Base-by-base conservation (phyloP, 2,888 invertebrate genomes). In the Priocnemis perturbator region DNA sequence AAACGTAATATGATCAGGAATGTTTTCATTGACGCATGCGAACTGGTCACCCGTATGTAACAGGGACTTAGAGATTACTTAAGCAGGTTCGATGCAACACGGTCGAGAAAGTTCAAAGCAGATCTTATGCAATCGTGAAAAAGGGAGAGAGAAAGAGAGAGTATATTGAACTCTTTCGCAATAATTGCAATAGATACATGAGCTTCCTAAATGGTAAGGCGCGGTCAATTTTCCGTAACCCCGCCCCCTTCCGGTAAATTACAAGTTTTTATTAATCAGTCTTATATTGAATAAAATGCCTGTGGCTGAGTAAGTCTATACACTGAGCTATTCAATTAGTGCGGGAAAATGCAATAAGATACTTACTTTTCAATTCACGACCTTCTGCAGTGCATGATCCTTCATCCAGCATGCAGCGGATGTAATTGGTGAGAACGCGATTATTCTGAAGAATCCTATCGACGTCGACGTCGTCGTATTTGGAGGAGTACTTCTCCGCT, bases 301-400 rank as follows among this genome's bases (percentile, higher is more conserved):
- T 37, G 14, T 11, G 37, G 1, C 1, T 11, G 37, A 1, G 37
- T 11, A 37, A 37, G 37, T 7, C 7, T 11, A n/a, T n/a, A n/a
- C n/a, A 3, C 37, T 11, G 37, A 37, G 7, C 37, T 9, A 37
- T 11, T 37, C 11, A 7, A 57, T n/a, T n/a, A 30, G 30, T 26
- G 9, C 23, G 17, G 23, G 17, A 23, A 56, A 56, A 14, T n/a
- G 30, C 19, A 56, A 23, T 2, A 37, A 17, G 15, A 17, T 57
- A 84, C 92, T 92, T 84, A 93, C 93, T 91, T 86, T 91, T 92
- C 37, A 93, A 86, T 85, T 92, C 92, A 52, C 91, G 89, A 59
- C 92, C 92, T 80, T 92, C 93, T 0, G 91, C 85, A 0, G 92
- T 92, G 82, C 93, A 93, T 1, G 91, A 89, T 11, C 92, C 92